These are phyloP conservation scores for Idaea dimidiata DNA, from an alignment of 2,888 invertebrate genomes.

Conservation along the genomic window DNA sequence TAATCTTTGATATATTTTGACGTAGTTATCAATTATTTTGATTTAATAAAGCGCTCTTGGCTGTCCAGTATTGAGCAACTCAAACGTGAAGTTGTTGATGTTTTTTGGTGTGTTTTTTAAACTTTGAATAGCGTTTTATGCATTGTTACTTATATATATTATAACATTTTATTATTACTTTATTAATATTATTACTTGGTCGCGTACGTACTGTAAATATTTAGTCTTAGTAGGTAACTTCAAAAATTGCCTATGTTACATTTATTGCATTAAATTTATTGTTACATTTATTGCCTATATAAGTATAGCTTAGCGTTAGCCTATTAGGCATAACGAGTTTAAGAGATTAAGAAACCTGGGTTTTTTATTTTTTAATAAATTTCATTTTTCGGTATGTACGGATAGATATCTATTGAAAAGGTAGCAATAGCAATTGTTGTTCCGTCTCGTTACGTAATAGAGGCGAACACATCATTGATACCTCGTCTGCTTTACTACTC, in stretches of 20 bases:
- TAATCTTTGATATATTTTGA: not conserved
- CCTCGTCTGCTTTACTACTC: constrained; percentile 21
- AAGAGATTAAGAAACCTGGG: too few relatives aligned
- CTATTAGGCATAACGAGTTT: too few relatives aligned
- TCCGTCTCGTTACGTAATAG: constrained; percentile 32
- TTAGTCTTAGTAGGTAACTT: too few relatives aligned
- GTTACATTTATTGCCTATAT: too few relatives aligned
- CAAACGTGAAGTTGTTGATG: not conserved
- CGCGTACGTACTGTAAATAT: too few relatives aligned
- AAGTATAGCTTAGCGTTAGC: too few relatives aligned
- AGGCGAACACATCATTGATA: not conserved
- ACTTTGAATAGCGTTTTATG: not conserved
- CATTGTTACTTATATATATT: not conserved
- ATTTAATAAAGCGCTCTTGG: constrained; percentile 12
- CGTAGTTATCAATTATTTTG: constrained; percentile 13
- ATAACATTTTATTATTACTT: too few relatives aligned
- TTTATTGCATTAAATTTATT: too few relatives aligned
- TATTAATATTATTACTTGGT: too few relatives aligned
- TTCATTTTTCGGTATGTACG: not conserved
- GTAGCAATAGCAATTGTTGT: not conserved
- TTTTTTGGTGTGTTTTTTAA: not conserved
- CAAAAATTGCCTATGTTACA: too few relatives aligned
- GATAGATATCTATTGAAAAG: not conserved
- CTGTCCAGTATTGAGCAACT: not conserved
- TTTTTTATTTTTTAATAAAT: not conserved